Evolutionary conservation across 2,888 invertebrate genomes (phyloP).

Genomic region (Drosophila cognata): DNA sequence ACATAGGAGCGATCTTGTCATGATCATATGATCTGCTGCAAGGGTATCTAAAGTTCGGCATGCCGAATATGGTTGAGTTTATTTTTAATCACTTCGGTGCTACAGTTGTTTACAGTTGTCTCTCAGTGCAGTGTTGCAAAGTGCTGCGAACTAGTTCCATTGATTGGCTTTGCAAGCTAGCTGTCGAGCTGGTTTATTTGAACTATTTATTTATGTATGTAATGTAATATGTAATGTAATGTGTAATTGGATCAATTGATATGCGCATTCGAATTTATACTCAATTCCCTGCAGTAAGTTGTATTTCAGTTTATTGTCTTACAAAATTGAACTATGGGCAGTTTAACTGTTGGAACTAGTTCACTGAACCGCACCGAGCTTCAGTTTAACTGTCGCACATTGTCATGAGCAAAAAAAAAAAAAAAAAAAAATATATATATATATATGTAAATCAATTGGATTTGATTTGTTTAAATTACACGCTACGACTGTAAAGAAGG

Average conservation of each 20-base stretch:
- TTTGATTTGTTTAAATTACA: conserved; percentile 18
- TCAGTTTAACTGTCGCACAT: conserved; percentile 27
- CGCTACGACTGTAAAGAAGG: conserved; percentile 63
- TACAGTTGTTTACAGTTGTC: conserved; percentile 9
- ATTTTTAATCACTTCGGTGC: conserved; percentile 13
- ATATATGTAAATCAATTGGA: not conserved
- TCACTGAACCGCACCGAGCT: conserved; percentile 25
- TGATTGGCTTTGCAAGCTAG: conserved; percentile 38
- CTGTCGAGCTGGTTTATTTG: conserved; percentile 45
- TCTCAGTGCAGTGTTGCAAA: conserved; percentile 13
- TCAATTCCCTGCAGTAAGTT: conserved; percentile 50
- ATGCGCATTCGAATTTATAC: conserved; percentile 44
- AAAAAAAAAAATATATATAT: not conserved
- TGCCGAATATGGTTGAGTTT: conserved; percentile 15
- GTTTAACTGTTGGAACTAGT: conserved; percentile 56
- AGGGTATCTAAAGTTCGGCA: conserved; percentile 38
- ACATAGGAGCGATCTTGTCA: conserved; percentile 4
- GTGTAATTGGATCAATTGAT: conserved; percentile 43
- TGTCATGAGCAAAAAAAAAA: not conserved
- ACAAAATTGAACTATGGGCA: conserved; percentile 36
- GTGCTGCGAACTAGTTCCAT: conserved; percentile 48
- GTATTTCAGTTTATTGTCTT: conserved; percentile 59
- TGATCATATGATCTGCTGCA: not conserved
- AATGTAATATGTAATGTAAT: conserved; percentile 4
- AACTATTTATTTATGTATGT: conserved; percentile 32